Evolutionary conservation across 2,113 vertebrate genomes (phyloP).

Genomic region (Antechinus stuartii): DNA sequence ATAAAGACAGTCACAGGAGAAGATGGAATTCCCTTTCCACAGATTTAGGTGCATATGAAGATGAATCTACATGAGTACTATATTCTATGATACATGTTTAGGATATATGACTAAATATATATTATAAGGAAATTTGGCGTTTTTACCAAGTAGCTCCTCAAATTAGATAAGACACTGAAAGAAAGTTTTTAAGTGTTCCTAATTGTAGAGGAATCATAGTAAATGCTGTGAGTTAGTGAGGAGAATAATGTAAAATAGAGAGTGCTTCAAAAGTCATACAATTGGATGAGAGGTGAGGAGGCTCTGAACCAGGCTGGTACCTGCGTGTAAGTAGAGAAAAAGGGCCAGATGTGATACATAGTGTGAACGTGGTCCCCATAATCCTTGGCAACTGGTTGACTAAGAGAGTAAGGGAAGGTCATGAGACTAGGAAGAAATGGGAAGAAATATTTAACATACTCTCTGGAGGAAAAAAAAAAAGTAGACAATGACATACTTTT

Average conservation of each 20-base stretch:
- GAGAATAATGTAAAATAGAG: neutral
- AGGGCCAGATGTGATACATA: neutral
- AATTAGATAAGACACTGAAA: neutral
- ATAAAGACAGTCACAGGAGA: neutral
- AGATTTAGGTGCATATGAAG: neutral
- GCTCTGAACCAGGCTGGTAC: neutral
- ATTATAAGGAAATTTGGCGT: neutral
- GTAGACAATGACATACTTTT: neutral
- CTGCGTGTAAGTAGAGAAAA: neutral
- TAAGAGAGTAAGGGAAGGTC: neutral
- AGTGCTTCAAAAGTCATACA: neutral
- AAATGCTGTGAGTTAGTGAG: neutral
- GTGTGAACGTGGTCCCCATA: neutral
- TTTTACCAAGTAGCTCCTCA: neutral
- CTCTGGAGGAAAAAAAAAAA: neutral
- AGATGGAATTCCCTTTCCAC: neutral
- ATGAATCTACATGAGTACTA: neutral
- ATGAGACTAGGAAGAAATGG: neutral
- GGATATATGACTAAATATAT: neutral
- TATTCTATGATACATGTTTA: neutral
- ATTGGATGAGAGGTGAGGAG: neutral
- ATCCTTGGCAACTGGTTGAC: neutral
- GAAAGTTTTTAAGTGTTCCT: neutral
- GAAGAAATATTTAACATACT: neutral
- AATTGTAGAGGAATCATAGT: neutral